Conservation (phyloP, 92 coral and sea anemone species). For the Muricea muricata region DNA sequence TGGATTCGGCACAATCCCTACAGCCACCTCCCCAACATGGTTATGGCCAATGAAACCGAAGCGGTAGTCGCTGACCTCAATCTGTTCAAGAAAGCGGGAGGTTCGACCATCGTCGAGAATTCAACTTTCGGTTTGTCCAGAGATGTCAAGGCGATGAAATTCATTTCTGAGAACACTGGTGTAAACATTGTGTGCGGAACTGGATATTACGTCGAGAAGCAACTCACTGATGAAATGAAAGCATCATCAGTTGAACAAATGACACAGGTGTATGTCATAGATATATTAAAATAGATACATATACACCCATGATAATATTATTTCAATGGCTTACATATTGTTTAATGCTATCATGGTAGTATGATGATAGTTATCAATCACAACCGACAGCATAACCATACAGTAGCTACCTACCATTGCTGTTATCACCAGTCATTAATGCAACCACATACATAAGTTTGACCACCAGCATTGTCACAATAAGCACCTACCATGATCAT, state of each 20-base stretch:
- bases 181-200: constrained; percentile 85
- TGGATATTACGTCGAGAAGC: constrained; percentile 80
- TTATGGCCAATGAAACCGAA: constrained; percentile 81
- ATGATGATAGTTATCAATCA: too few relatives aligned
- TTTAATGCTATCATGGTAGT: neutral
- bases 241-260: constrained; percentile 78
- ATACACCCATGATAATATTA: too few relatives aligned
- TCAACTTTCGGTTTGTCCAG: constrained; percentile 75
- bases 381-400: too few relatives aligned
- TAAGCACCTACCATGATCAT: neutral
- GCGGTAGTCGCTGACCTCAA: constrained; percentile 79
- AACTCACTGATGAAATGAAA: constrained; percentile 78
- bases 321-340: too few relatives aligned
- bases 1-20: constrained; percentile 91
- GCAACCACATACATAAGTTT: too few relatives aligned
- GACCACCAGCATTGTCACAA: too few relatives aligned
- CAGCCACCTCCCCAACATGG: constrained; percentile 74
- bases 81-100: constrained; percentile 89
- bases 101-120: constrained; percentile 85
- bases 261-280: constrained; percentile 71
- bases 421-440: too few relatives aligned
- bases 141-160: constrained; percentile 73
- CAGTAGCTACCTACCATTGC: too few relatives aligned
- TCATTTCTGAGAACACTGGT: constrained; percentile 75
- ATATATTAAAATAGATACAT: too few relatives aligned